Evolutionary conservation across 2,113 vertebrate genomes (phyloP).

Genomic region (Actenoides lindsayi): DNA sequence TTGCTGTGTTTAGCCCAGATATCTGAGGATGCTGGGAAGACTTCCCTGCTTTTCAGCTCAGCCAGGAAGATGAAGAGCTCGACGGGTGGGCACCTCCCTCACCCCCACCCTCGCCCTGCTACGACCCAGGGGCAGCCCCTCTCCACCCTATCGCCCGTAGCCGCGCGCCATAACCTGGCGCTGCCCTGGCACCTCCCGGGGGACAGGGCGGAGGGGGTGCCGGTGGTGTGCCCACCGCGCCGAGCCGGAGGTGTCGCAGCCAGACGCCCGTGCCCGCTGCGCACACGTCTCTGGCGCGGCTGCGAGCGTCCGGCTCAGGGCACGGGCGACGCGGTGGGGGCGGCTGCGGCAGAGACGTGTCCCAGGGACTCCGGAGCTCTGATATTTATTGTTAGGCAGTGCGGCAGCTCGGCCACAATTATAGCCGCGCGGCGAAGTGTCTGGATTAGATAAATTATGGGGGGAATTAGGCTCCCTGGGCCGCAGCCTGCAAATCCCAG

Average conservation of each 20-base stretch:
- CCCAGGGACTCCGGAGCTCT: conserved; percentile 12
- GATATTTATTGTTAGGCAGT: conserved; percentile 72
- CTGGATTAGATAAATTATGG: conserved; percentile 58
- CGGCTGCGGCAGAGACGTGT: conserved; percentile 61
- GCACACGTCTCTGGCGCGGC: background rate
- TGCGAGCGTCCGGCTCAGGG: background rate
- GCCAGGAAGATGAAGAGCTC: too few species aligned
- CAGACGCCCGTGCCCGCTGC: background rate
- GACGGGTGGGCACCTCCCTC: rapidly evolving
- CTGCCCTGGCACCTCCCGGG: background rate
- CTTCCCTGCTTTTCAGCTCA: too few species aligned
- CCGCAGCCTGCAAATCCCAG: conserved; percentile 50
- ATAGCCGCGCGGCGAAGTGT: background rate
- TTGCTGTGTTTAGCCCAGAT: too few species aligned
- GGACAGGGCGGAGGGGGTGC: background rate
- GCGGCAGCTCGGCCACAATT: conserved; percentile 47
- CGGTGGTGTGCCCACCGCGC: rapidly evolving
- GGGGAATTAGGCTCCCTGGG: conserved; percentile 50
- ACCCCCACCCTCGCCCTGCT: rapidly evolving
- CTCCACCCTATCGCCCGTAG: background rate
- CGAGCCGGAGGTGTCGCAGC: background rate
- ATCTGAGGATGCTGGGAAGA: too few species aligned
- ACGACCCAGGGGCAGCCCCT: rapidly evolving
- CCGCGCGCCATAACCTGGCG: rapidly evolving
- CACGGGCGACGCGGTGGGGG: conserved; percentile 11